Evolutionary conservation across 1,140 invertebrate species (phyloP).

Genomic region (Cherax destructor): DNA sequence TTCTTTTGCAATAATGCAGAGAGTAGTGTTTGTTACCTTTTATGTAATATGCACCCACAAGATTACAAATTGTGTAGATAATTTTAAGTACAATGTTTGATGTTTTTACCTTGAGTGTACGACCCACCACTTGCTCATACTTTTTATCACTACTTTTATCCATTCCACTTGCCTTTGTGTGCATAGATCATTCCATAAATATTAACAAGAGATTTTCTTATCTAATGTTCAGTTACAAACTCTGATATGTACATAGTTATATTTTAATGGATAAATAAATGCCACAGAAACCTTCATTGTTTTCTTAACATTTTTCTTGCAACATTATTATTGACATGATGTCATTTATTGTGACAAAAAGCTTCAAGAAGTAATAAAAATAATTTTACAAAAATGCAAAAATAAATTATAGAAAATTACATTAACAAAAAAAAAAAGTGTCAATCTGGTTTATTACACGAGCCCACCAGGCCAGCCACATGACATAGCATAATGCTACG

Average conservation of each 20-base stretch:
- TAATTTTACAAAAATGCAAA: too few species aligned
- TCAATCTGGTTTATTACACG: too few species aligned
- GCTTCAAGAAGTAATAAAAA: too few species aligned
- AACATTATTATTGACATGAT: too few species aligned
- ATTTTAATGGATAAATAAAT: conserved; percentile 4
- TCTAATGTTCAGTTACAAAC: not conserved
- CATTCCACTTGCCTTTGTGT: not conserved
- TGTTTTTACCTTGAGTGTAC: not conserved
- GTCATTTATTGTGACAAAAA: too few species aligned
- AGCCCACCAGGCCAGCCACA: too few species aligned
- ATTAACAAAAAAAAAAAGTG: too few species aligned
- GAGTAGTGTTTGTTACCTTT: not conserved
- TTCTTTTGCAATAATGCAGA: not conserved
- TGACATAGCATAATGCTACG: too few species aligned
- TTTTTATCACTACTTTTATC: not conserved
- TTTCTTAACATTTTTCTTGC: not conserved
- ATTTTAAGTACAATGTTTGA: not conserved
- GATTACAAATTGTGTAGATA: not conserved
- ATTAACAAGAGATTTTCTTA: not conserved
- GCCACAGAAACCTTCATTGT: not conserved
- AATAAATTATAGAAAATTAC: too few species aligned
- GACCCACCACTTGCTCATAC: not conserved
- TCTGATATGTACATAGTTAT: conserved; percentile 4
- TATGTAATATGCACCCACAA: not conserved
- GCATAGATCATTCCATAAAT: not conserved